Conservation (phyloP, 2,888 invertebrate genomes). For the Torymus texanus region DNA sequence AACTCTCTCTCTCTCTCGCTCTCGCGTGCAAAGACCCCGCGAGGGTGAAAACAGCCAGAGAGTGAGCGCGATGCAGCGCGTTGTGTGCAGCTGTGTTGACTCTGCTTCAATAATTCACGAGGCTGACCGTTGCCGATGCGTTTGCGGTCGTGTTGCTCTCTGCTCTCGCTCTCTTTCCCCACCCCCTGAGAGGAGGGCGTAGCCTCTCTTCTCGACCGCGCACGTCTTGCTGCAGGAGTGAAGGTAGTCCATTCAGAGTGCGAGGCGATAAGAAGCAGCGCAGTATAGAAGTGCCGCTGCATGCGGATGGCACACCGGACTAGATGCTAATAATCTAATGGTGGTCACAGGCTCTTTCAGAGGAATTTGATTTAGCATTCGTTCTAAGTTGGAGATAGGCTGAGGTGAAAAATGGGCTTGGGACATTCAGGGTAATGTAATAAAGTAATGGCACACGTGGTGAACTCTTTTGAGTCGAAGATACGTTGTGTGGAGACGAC, state of each 20-base stretch:
- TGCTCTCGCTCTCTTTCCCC: constrained; percentile 8
- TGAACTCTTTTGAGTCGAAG: too few relatives aligned
- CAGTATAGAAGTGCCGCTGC: neutral
- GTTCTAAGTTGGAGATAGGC: neutral
- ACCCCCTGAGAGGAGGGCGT: too few relatives aligned
- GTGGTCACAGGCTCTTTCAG: neutral
- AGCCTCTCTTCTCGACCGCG: too few relatives aligned
- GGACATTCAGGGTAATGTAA: too few relatives aligned
- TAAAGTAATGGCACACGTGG: too few relatives aligned
- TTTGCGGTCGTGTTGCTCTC: constrained; percentile 50
- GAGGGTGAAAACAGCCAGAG: neutral
- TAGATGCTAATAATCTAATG: constrained; percentile 44
- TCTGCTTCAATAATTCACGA: constrained; percentile 60
- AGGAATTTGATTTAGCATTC: constrained; percentile 20
- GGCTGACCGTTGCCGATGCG: constrained; percentile 58
- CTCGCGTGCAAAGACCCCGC: neutral
- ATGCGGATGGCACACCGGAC: neutral
- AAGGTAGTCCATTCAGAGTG: neutral
- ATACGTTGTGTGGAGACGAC: too few relatives aligned
- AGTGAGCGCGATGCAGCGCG: neutral
- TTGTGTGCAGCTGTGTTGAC: constrained; percentile 57
- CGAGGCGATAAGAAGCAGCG: constrained; percentile 3
- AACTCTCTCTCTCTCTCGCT: neutral
- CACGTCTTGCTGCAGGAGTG: too few relatives aligned
- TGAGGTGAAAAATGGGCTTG: too few relatives aligned